Conservation (phyloP, 2,888 invertebrate species). For the Halocaridina rubra region DNA sequence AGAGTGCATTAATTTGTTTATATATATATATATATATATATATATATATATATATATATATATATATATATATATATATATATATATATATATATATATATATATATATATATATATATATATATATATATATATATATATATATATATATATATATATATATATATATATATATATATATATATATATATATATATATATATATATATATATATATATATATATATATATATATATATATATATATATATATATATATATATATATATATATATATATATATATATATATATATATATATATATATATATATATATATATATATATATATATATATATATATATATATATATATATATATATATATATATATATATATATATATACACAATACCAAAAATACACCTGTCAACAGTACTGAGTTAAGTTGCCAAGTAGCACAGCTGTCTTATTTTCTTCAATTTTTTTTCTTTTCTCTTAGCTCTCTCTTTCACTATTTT, state of each 20-base stretch:
- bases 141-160: constrained; percentile 4
- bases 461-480: too few relatives aligned
- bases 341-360: constrained; percentile 8
- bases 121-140: background rate
- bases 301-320: constrained; percentile 8
- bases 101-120: background rate
- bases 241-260: background rate
- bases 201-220: constrained; percentile 4
- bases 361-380: constrained; percentile 8
- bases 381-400: background rate
- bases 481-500: too few relatives aligned
- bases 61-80: background rate
- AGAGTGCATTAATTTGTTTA: too few relatives aligned
- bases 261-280: background rate
- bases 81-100: background rate
- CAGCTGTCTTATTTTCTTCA: too few relatives aligned
- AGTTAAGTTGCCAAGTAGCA: too few relatives aligned
- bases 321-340: constrained; percentile 5
- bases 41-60: background rate
- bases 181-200: constrained; percentile 8
- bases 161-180: constrained; percentile 1
- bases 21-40: background rate
- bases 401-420: background rate
- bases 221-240: background rate
- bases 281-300: background rate